Conservation (phyloP, 2,113 vertebrate species). For the Poeciliopsis retropinna region DNA sequence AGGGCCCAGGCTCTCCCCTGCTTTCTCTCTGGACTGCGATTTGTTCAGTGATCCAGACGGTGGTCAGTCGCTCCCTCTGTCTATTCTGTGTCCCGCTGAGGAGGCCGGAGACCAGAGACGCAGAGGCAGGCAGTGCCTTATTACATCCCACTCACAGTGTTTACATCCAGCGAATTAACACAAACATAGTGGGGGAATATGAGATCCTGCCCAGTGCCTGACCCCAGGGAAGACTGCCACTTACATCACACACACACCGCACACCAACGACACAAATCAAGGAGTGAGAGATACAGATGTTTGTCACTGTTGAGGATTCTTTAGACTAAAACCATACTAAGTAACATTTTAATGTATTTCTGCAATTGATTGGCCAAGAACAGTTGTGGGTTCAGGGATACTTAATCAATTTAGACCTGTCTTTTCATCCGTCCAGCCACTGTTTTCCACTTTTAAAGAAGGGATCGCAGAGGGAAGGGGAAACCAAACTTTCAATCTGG, state of each 20-base stretch:
- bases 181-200: constrained; percentile 56
- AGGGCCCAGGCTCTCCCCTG: constrained; percentile 37
- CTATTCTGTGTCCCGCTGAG: constrained; percentile 45
- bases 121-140: constrained; percentile 47
- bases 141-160: constrained; percentile 60
- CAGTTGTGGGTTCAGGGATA: too few relatives aligned
- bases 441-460: too few relatives aligned
- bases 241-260: constrained; percentile 16
- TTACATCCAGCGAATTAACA: constrained; percentile 72
- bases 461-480: too few relatives aligned
- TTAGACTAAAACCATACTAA: neutral
- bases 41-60: constrained; percentile 72
- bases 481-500: too few relatives aligned
- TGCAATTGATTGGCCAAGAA: neutral
- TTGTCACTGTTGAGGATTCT: neutral
- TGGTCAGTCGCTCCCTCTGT: constrained; percentile 51
- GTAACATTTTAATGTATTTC: neutral
- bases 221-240: constrained; percentile 51
- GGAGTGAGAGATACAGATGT: neutral
- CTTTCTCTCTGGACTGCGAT: constrained; percentile 48
- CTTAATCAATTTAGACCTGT: too few relatives aligned
- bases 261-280: neutral
- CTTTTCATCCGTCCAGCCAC: too few relatives aligned
- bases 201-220: constrained; percentile 46
- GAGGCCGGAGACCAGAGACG: constrained; percentile 46